phyloP scores from a whole-genome alignment of 2,113 vertebrate species.

The Philantomba maxwellii region DNA sequence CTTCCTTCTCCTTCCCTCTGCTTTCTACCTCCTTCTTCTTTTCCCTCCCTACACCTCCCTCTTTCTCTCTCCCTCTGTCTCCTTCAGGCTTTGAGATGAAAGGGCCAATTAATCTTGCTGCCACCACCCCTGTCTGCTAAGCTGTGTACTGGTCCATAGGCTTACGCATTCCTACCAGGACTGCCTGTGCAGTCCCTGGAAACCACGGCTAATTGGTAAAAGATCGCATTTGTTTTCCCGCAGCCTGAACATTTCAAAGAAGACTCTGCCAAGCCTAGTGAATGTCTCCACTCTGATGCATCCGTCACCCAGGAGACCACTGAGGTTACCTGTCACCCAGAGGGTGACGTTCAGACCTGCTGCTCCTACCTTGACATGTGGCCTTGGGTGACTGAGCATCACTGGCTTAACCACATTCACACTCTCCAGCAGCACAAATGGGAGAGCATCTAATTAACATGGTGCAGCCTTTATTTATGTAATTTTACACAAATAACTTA shows the following conservation, averaged over 20 bases:
- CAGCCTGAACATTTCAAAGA: background rate
- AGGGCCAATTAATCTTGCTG: conserved; percentile 11
- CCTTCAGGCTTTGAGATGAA: background rate
- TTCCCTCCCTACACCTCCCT: background rate
- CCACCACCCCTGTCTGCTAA: background rate
- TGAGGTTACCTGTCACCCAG: background rate
- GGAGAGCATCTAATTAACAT: background rate
- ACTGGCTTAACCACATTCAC: background rate
- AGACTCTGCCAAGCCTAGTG: background rate
- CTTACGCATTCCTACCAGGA: background rate
- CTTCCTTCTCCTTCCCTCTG: background rate
- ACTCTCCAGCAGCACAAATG: background rate
- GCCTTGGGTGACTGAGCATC: background rate
- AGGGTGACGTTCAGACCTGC: background rate
- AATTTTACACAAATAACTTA: background rate
- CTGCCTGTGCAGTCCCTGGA: background rate
- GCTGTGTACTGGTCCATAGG: background rate
- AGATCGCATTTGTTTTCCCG: background rate
- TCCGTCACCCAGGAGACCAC: background rate
- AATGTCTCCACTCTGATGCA: background rate
- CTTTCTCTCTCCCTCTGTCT: background rate
- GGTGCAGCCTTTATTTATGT: background rate
- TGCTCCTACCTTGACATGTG: background rate
- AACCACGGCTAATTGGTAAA: background rate
- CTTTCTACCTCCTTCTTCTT: background rate